Conservation (phyloP, 1,140 invertebrate species). For the Papilio machaon region DNA sequence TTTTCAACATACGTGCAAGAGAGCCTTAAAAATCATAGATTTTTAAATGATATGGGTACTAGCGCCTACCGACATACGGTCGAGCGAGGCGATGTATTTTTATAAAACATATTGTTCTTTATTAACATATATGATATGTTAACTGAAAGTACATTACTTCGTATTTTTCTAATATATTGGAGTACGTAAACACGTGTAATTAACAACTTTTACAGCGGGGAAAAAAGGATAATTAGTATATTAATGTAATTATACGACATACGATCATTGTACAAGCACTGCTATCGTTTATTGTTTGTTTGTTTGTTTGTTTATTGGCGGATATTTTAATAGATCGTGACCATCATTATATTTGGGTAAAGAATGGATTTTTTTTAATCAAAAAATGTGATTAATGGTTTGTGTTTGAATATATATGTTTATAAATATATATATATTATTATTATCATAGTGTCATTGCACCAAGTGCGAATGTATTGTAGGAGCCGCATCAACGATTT, state of each 20-base stretch:
- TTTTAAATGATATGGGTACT: conserved; percentile 78
- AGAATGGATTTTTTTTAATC: conserved; percentile 59
- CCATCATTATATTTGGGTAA: conserved; percentile 40
- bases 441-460: conserved; percentile 59
- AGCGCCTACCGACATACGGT: conserved; percentile 69
- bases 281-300: conserved; percentile 71
- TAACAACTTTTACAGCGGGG: conserved; percentile 72
- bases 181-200: conserved; percentile 70
- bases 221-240: conserved; percentile 56
- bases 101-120: conserved; percentile 81
- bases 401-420: conserved; percentile 67
- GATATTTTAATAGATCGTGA: conserved; percentile 43
- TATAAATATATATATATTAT: conserved; percentile 46
- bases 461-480: conserved; percentile 74
- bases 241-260: conserved; percentile 57
- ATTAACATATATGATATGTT: conserved; percentile 82
- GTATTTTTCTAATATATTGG: conserved; percentile 80
- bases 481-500: conserved; percentile 67
- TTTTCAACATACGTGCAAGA: conserved; percentile 75
- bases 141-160: conserved; percentile 80
- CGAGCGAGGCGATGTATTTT: conserved; percentile 77
- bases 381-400: conserved; percentile 68
- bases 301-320: conserved; percentile 60
- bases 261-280: conserved; percentile 56
- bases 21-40: conserved; percentile 81